These are phyloP conservation scores for Mungos mungo DNA, from an alignment of 2,113 vertebrate genomes.

Conservation along the genomic window DNA sequence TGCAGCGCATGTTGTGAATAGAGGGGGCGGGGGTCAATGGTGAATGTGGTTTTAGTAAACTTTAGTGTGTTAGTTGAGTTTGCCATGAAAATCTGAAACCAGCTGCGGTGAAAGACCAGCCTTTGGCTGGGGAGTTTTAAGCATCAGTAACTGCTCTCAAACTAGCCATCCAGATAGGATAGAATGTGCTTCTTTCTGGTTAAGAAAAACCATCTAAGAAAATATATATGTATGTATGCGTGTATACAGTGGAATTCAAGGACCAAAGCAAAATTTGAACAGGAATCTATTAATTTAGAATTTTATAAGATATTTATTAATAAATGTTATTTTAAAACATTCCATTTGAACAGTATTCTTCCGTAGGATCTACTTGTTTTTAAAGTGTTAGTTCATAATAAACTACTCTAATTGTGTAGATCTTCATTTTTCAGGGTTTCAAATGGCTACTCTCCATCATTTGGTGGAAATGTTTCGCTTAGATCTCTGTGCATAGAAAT, in stretches of 20 bases:
- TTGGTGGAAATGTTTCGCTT: conserved; percentile 81
- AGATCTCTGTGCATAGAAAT: conserved; percentile 81
- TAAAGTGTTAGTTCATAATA: conserved; percentile 84
- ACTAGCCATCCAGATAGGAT: conserved; percentile 83
- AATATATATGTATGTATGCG: conserved; percentile 85
- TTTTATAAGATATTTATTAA: conserved; percentile 92
- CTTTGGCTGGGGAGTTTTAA: conserved; percentile 79
- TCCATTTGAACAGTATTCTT: conserved; percentile 90
- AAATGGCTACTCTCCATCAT: conserved; percentile 77
- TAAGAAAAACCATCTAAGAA: conserved; percentile 80
- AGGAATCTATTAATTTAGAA: conserved; percentile 91
- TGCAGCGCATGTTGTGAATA: conserved; percentile 66
- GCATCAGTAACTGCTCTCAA: conserved; percentile 81
- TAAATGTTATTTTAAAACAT: conserved; percentile 91
- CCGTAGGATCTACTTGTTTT: conserved; percentile 83
- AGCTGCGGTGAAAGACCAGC: conserved; percentile 79
- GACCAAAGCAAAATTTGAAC: conserved; percentile 90
- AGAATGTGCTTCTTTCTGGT: conserved; percentile 85
- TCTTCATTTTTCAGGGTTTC: conserved; percentile 83
- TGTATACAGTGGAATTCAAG: conserved; percentile 85
- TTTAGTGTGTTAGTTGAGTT: conserved; percentile 77
- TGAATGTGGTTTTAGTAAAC: conserved; percentile 60
- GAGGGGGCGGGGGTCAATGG: conserved; percentile 64
- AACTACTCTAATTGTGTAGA: conserved; percentile 81
- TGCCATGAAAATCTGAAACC: conserved; percentile 81